A percentile compares a stretch with the other conserved stretches of the same genome.
Evolutionary conservation across 1,140 invertebrate species (phyloP).

Genomic region (Sycobia sp.): DNA sequence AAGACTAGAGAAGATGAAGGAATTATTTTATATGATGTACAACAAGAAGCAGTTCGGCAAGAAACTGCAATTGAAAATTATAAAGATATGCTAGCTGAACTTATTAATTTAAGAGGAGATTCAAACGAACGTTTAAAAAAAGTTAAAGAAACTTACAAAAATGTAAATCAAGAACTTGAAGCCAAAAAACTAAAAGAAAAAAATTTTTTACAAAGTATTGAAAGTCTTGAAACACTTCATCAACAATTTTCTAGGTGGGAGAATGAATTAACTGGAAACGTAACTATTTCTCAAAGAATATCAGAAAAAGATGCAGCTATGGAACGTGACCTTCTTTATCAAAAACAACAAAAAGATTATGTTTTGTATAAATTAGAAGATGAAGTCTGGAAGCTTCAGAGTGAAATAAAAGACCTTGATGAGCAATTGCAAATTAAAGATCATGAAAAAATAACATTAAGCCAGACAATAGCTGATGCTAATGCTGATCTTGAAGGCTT

Average conservation of each 20-base stretch:
- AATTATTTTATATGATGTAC: constrained; percentile 57
- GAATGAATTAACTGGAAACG: constrained; percentile 58
- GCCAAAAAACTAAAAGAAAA: constrained; percentile 52
- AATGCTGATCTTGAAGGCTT: constrained; percentile 74
- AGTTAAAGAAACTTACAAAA: constrained; percentile 53
- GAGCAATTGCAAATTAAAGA: constrained; percentile 59
- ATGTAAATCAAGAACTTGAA: constrained; percentile 49
- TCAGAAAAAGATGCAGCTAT: constrained; percentile 60
- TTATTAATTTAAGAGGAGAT: constrained; percentile 53
- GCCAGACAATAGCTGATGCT: constrained; percentile 64
- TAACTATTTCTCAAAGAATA: constrained; percentile 61
- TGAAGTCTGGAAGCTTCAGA: constrained; percentile 62
- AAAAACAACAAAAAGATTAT: constrained; percentile 64
- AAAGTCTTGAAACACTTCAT: constrained; percentile 53
- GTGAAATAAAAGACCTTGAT: constrained; percentile 57
- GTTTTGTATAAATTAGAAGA: constrained; percentile 61
- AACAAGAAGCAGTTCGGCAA: constrained; percentile 62
- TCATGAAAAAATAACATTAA: constrained; percentile 56
- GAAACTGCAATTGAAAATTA: constrained; percentile 61
- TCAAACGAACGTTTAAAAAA: constrained; percentile 48
- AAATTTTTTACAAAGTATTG: constrained; percentile 53
- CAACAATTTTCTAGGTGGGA: constrained; percentile 61
- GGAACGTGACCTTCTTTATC: constrained; percentile 57
- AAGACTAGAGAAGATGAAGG: constrained; percentile 59
- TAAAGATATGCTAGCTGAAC: constrained; percentile 53